A percentile compares a stretch with the other conserved stretches of the same genome.
phyloP scores from a whole-genome alignment of 2,797 vertebrate genomes.

The Myiotriccus ornatus region DNA sequence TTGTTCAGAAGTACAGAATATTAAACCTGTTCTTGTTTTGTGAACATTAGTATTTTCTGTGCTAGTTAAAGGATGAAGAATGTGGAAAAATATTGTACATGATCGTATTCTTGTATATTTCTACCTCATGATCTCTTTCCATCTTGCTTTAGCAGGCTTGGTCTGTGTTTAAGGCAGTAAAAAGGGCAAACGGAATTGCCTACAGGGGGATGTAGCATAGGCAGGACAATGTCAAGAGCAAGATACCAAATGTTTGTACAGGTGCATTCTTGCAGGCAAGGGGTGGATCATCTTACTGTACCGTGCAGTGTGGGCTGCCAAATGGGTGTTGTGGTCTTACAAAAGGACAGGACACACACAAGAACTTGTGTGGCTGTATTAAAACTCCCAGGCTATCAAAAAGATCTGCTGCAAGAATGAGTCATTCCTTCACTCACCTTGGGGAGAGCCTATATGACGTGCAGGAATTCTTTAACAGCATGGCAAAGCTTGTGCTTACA shows the following conservation, averaged over 20 bases:
- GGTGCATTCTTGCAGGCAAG: neutral
- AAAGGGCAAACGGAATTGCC: neutral
- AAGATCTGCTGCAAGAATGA: neutral
- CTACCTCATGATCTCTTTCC: neutral
- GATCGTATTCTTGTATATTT: neutral
- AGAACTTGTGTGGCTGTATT: neutral
- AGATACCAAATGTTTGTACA: neutral
- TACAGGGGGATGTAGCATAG: accelerated
- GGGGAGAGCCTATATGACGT: neutral
- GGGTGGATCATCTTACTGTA: neutral
- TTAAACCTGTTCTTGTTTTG: neutral
- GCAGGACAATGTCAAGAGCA: neutral
- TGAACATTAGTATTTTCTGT: neutral
- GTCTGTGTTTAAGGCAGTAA: neutral
- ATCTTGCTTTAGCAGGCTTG: neutral
- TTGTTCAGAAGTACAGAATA: neutral
- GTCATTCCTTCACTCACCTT: neutral
- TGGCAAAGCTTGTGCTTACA: neutral
- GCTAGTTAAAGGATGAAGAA: neutral
- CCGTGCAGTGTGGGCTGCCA: neutral
- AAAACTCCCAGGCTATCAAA: neutral
- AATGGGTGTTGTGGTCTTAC: neutral
- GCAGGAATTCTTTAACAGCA: neutral
- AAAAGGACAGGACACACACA: neutral
- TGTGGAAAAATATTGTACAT: neutral